Evolutionary conservation across 1,140 invertebrate genomes (phyloP).

Genomic region (Oncopeltus fasciatus): DNA sequence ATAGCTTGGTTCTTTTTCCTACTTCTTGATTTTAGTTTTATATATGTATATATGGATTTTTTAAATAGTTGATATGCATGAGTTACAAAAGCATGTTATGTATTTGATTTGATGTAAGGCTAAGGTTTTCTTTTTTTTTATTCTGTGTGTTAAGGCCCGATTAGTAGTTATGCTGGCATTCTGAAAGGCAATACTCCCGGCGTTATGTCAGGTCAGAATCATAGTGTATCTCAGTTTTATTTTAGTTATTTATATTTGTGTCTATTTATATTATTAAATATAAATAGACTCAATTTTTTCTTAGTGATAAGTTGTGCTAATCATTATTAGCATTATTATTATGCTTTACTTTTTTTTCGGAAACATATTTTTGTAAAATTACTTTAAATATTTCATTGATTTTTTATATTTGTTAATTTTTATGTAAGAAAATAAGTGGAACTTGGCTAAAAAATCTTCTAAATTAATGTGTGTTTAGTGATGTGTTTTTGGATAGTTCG

Average conservation of each 20-base stretch:
- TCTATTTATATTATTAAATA: background rate
- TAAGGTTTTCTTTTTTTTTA: conserved; percentile 23
- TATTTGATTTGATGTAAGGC: conserved; percentile 4
- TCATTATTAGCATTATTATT: background rate
- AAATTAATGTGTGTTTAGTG: no score
- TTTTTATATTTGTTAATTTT: background rate
- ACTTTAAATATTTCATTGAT: background rate
- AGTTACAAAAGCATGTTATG: background rate
- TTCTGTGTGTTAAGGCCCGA: conserved; percentile 31
- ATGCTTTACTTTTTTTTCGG: background rate
- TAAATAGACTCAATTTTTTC: background rate
- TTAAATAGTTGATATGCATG: conserved; percentile 11
- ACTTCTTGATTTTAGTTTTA: no score
- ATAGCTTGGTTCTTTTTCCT: no score
- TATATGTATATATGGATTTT: no score
- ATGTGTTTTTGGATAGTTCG: no score
- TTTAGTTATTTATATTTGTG: background rate
- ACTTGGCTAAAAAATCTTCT: no score
- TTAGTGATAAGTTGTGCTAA: background rate
- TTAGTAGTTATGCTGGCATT: conserved; percentile 62
- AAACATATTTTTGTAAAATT: background rate
- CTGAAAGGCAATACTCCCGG: conserved; percentile 52
- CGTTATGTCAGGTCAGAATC: conserved; percentile 51
- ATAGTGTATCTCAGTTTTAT: background rate
- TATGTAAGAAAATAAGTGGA: no score